Base-by-base conservation (phyloP, 2,797 vertebrate species). In the Philypnodon macrostomus region DNA sequence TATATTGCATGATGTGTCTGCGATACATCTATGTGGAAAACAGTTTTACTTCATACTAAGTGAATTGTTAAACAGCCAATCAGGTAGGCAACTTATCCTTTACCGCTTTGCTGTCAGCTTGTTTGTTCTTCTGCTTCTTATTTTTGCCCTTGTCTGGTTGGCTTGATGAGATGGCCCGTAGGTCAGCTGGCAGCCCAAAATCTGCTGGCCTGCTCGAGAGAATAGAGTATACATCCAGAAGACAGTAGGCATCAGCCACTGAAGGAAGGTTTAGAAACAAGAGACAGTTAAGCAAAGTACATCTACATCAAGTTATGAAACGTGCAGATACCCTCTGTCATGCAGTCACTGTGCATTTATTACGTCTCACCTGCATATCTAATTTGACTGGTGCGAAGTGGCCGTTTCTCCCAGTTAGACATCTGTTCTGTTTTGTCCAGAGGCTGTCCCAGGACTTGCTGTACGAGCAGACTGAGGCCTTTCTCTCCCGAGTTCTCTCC, bases 391-490 rank as follows among this genome's bases (percentile, higher is more conserved):
- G 86, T 80, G 1, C 88, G 84, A 0, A 94, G 91, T 0, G 93
- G 95, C 35, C 92, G 85, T 33, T 84, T 93, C 72, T 94, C 90
- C 95, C 93, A 95, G 85, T 92, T 91, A 12, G 94, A 96, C 56
- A 97, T 83, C 87, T 94, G 93, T 70, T 96, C 90, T 0, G 67
- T 80, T 77, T 97, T 94, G 79, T 96, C 90, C 45, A 96, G 86
- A 2, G 94, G 90, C 35, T 80, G 90, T 30, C 94, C 92, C 58
- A 94, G 77, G 36, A 94, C 85, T 18, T 93, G 90, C 29, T 91
- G 90, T 34, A 94, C 93, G 61, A 94, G 58, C 29, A 93, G 85
- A 79, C 93, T 94, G 49, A 97, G 91, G 1, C 94, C 94, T 70
- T 90, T 91, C 80, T 90, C 83, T 0, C 76, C 52, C 4, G 73